Evolutionary conservation across 2,113 vertebrate genomes (phyloP), one percentile per base, ranked within the genome.

Genomic region (Percopsis transmontana): DNA sequence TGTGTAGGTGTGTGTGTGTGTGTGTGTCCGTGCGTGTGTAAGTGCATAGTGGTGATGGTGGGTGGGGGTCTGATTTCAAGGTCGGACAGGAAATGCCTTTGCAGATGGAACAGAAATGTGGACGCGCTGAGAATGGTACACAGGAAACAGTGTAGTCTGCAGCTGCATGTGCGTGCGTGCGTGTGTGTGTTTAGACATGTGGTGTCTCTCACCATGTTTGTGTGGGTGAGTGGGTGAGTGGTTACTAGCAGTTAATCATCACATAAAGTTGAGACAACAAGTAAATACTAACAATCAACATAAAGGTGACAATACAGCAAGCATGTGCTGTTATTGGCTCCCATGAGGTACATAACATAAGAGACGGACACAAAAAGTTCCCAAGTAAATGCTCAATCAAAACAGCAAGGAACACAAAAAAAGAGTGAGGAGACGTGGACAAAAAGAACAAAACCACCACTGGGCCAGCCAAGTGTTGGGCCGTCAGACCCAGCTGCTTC

Each of bases 21-120:
- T 16, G 53, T 48, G 42, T 33, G 41, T 39, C 23, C 44, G 41
- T 55, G 62, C 13, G 62, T 39, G 19, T 8, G 20, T 19, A 19
- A 2, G 23, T 15, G 13, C 21, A 16, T 24, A 3, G 60, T 72
- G 9, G 38, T 19, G 70, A 61, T 45, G 39, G 60, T 79, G 76
- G 72, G 72, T 57, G 74, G 72, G 73, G 82, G 80, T 58, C 58
- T 82, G 80, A 80, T 83, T 77, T 81, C 76, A 84, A 90, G 89
- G 88, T 88, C 66, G 73, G 82, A 84, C 87, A 90, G 90, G 89
- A 92, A 92, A 91, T 89, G 88, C 82, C 82, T 87, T 79, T 67
- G 69, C 88, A 88, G 90, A 91, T 91, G 90, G 82, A 85, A 77
- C 72, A 77, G 76, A 73, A 85, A 82, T 88, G 78, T 77, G 81